Evolutionary conservation across 1,140 invertebrate genomes (phyloP).

Genomic region (Musca vetustissima): DNA sequence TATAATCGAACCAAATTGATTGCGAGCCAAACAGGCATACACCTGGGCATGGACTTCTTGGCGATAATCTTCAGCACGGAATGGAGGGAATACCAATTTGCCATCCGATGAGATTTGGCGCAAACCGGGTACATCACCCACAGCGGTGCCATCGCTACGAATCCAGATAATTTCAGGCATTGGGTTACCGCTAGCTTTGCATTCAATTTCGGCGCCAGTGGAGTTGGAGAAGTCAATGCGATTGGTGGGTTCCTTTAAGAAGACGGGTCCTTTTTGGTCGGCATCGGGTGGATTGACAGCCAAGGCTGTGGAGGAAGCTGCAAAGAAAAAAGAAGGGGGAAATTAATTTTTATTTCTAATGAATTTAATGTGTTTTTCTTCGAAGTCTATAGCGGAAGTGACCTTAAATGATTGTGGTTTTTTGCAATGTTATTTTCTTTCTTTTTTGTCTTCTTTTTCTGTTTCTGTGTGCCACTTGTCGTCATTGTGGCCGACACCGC

Average conservation of each 20-base stretch:
- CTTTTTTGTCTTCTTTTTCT: too few relatives aligned
- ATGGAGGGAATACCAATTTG: slow-evolving; percentile 91
- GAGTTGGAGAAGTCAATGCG: slow-evolving; percentile 92
- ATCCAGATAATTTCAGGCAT: slow-evolving; percentile 92
- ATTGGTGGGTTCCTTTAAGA: slow-evolving; percentile 87
- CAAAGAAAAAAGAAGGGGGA: background rate
- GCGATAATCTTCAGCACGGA: slow-evolving; percentile 87
- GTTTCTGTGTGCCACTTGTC: too few relatives aligned
- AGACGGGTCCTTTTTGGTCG: slow-evolving; percentile 74
- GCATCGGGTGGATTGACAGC: slow-evolving; percentile 52
- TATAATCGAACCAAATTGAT: slow-evolving; percentile 85
- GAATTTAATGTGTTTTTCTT: too few relatives aligned
- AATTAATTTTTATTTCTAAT: background rate
- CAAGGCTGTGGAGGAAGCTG: slow-evolving; percentile 27
- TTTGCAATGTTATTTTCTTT: background rate
- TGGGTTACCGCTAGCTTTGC: slow-evolving; percentile 86
- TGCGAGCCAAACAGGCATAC: slow-evolving; percentile 88
- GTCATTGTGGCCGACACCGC: too few relatives aligned
- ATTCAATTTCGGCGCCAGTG: slow-evolving; percentile 89
- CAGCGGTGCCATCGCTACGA: slow-evolving; percentile 80
- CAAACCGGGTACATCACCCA: slow-evolving; percentile 85
- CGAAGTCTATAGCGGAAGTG: background rate
- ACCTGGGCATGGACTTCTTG: slow-evolving; percentile 92
- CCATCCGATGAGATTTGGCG: slow-evolving; percentile 87
- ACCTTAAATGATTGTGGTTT: background rate